These are phyloP conservation scores for Ecliptopera silaceata DNA, from an alignment of 2,888 invertebrate species.

Conservation along the genomic window DNA sequence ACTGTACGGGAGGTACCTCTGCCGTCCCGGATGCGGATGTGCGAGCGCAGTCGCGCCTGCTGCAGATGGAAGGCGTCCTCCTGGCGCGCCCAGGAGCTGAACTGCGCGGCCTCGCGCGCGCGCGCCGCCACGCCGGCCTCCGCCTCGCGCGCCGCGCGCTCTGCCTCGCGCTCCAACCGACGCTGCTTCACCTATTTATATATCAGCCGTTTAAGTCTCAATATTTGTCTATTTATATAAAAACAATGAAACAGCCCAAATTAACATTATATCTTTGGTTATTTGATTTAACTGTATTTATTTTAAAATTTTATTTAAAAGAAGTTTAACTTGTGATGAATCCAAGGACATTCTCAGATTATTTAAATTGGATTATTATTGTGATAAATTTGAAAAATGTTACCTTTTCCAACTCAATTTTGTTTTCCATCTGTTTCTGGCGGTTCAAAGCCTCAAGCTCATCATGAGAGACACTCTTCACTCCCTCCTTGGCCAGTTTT, in stretches of 20 bases:
- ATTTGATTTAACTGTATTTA: too few relatives aligned
- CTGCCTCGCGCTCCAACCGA: constrained; percentile 93
- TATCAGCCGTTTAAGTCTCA: too few relatives aligned
- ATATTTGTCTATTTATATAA: too few relatives aligned
- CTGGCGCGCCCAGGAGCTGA: constrained; percentile 96
- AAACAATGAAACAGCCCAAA: too few relatives aligned
- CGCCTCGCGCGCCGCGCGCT: constrained; percentile 91
- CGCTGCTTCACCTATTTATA: constrained; percentile 96
- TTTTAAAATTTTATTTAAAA: too few relatives aligned
- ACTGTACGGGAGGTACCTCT: constrained; percentile 78
- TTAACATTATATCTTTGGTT: too few relatives aligned
- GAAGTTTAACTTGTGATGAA: too few relatives aligned
- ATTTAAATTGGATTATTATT: not conserved
- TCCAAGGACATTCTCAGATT: too few relatives aligned
- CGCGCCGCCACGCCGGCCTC: constrained; percentile 89
- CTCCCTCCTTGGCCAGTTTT: constrained; percentile 96
- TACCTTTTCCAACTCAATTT: constrained; percentile 95
- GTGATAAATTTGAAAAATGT: not conserved
- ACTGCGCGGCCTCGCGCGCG: constrained; percentile 94
- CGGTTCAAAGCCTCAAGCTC: constrained; percentile 92
- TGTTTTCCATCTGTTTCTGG: constrained; percentile 95
- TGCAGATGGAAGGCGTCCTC: constrained; percentile 99
- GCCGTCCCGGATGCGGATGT: constrained; percentile 97
- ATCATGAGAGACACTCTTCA: constrained; percentile 88
- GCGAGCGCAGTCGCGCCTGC: constrained; percentile 96